Conservation (phyloP, 2,113 vertebrate species). For the Lynx canadensis region DNA sequence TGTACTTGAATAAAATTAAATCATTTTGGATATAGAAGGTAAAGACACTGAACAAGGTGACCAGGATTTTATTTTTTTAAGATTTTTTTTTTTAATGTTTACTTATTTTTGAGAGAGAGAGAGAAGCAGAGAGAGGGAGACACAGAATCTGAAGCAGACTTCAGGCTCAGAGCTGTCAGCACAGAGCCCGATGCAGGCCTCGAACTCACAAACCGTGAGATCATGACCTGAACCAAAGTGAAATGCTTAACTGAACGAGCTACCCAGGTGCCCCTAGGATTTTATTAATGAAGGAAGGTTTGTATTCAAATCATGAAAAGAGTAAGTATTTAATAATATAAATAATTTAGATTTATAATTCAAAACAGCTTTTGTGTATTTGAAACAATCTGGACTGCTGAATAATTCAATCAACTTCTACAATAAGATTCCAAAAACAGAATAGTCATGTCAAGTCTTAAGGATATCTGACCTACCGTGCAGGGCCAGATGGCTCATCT, state of each 20-base stretch:
- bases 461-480: slow-evolving; percentile 88
- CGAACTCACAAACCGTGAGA: too few species aligned
- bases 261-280: neutral
- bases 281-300: slow-evolving; percentile 29
- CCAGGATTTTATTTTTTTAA: neutral
- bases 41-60: neutral
- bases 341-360: slow-evolving; percentile 51
- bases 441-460: slow-evolving; percentile 48
- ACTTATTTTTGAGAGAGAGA: too few species aligned
- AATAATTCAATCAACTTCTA: slow-evolving; percentile 42
- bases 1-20: slow-evolving; percentile 46
- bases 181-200: too few species aligned
- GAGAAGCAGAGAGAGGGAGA: too few species aligned
- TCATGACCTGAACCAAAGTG: too few species aligned
- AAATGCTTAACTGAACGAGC: too few species aligned
- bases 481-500: slow-evolving; percentile 97
- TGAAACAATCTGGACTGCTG: slow-evolving; percentile 33
- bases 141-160: too few species aligned
- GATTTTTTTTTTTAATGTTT: too few species aligned
- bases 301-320: neutral
- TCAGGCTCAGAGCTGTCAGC: too few species aligned
- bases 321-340: neutral
- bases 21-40: neutral
- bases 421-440: slow-evolving; percentile 17
- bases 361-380: slow-evolving; percentile 3